Evolutionary conservation across 2,888 invertebrate species (phyloP).

Genomic region (Athalia cordata): DNA sequence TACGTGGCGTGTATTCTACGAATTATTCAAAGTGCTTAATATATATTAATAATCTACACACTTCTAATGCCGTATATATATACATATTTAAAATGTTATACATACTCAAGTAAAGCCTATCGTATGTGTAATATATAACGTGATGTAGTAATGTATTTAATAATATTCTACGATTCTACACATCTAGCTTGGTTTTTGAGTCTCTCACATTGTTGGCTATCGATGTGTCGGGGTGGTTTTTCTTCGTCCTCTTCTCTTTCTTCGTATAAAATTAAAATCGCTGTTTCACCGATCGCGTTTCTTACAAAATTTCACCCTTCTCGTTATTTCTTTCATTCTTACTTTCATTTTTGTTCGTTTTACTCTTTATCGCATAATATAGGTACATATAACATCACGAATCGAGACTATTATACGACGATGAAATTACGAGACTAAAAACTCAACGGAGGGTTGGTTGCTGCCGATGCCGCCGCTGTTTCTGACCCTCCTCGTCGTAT

Average conservation of each 20-base stretch:
- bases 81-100: slow-evolving; percentile 8
- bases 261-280: too few relatives aligned
- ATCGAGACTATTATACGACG: too few relatives aligned
- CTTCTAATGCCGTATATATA: background rate
- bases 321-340: too few relatives aligned
- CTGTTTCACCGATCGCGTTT: too few relatives aligned
- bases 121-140: slow-evolving; percentile 4
- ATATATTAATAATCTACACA: background rate
- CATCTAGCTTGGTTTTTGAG: slow-evolving; percentile 24
- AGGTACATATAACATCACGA: too few relatives aligned
- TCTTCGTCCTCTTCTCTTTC: too few relatives aligned
- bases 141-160: background rate
- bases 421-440: too few relatives aligned
- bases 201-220: slow-evolving; percentile 21
- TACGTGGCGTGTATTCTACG: background rate
- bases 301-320: too few relatives aligned
- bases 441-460: too few relatives aligned
- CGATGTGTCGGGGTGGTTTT: background rate
- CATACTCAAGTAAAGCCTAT: background rate
- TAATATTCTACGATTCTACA: slow-evolving; percentile 28
- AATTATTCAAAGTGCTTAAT: background rate
- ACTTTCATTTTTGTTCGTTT: too few relatives aligned
- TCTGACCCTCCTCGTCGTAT: slow-evolving; percentile 24
- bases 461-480: too few relatives aligned
- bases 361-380: too few relatives aligned